Base-by-base conservation (phyloP, 2,888 invertebrate genomes). In the Minunthozetes semirufus region DNA sequence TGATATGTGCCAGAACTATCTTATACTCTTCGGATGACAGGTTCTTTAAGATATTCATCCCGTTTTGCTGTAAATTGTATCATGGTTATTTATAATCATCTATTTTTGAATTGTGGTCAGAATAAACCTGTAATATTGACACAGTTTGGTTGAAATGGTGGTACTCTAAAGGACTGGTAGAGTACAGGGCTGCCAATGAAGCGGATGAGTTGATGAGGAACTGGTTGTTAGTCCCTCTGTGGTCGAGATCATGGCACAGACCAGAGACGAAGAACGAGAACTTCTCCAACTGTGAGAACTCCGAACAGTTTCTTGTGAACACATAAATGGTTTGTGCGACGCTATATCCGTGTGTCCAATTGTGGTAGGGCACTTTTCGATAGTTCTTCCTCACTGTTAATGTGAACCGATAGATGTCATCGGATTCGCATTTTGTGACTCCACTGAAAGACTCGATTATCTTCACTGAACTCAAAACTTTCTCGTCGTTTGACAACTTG, bases 81-180 rank as follows among this genome's bases (percentile, higher is more conserved):
- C n/a, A n/a, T n/a, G n/a, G n/a, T n/a, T n/a, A n/a, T n/a, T n/a
- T n/a, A n/a, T n/a, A n/a, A n/a, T n/a, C n/a, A n/a, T n/a, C n/a
- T n/a, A n/a, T n/a, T n/a, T n/a, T n/a, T n/a, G n/a, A n/a, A n/a
- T n/a, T n/a, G n/a, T n/a, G n/a, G n/a, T n/a, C n/a, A n/a, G n/a
- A n/a, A n/a, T n/a, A 42, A 42, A 68, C 68, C 78, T 92, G 92
- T 19, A 93, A 84, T 78, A 93, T 92, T 15, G 90, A 89, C 38
- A 92, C 90, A 0, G 92, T 92, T 81, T 92, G 92, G 81, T 93
- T 92, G 82, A 92, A 93, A 82, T 93, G 92, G 81, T 93, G 92
- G 81, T 93, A 91, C 81, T 93, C 93, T 86, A 92, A 87, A 0
- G 92, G 91, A 0, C 91, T 91, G 0, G 92, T 93, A 42, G 90